Percentiles rank a stretch among this genome's conserved stretches.
phyloP scores from a whole-genome alignment of 2,113 vertebrate genomes.

The Rhombomys opimus region DNA sequence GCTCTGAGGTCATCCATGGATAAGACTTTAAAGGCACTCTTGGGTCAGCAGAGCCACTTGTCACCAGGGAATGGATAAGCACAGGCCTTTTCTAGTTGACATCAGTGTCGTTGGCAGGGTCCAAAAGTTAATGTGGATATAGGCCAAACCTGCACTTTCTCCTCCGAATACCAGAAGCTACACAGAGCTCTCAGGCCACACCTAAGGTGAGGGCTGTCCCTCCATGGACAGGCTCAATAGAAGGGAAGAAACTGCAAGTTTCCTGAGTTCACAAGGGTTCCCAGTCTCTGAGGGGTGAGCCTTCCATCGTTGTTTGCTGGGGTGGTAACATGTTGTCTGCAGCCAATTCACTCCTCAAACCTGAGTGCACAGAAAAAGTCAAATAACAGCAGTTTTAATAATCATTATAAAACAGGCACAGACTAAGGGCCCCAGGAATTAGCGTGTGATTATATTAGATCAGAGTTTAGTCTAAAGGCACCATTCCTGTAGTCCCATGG shows the following conservation, averaged over 20 bases:
- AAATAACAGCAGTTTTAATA: neutral
- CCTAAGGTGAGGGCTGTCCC: constrained; percentile 64
- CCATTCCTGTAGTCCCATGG: neutral
- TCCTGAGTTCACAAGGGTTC: neutral
- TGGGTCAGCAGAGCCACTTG: neutral
- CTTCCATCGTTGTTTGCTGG: neutral
- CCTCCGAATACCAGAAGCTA: constrained; percentile 58
- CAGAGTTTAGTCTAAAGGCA: neutral
- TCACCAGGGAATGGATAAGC: neutral
- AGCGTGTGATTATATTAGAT: accelerated
- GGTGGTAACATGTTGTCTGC: neutral
- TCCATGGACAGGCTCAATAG: neutral
- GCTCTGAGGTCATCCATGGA: neutral
- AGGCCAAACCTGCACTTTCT: neutral
- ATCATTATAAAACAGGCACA: neutral
- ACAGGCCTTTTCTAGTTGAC: neutral
- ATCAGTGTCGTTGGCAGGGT: neutral
- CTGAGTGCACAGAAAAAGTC: neutral
- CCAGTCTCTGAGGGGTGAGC: neutral
- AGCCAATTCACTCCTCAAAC: neutral
- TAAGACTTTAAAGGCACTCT: constrained; percentile 12
- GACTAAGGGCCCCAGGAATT: accelerated
- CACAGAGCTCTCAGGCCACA: constrained; percentile 74
- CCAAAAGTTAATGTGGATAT: neutral
- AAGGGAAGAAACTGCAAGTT: neutral